These are phyloP conservation scores for Paramuricea clavata DNA, from an alignment of 92 coral and sea anemone genomes.

Conservation along the genomic window DNA sequence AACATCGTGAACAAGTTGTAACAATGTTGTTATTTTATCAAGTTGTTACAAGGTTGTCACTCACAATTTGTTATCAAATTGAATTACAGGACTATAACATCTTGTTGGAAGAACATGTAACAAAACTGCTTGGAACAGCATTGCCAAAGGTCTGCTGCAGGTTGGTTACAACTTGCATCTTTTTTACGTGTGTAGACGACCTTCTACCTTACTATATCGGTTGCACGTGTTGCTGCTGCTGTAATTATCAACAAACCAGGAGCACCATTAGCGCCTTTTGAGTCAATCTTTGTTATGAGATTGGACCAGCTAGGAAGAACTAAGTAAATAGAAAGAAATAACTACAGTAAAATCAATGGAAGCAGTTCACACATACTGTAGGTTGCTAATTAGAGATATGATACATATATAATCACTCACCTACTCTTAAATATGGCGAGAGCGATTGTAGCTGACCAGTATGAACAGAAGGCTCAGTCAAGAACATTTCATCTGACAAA, in stretches of 20 bases:
- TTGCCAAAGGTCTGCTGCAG: no score
- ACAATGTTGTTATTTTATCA: no score
- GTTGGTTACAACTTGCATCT: no score
- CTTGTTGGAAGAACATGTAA: no score
- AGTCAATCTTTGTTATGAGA: slow-evolving; percentile 72
- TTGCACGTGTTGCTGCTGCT: slow-evolving; percentile 88
- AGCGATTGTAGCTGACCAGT: slow-evolving; percentile 77
- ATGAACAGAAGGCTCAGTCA: slow-evolving; percentile 73
- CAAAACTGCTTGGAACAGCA: no score
- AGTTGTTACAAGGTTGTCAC: no score
- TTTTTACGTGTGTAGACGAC: no score
- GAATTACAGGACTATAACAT: no score
- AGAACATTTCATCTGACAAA: slow-evolving; percentile 75
- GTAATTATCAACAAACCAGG: slow-evolving; percentile 86
- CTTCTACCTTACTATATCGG: slow-evolving; percentile 83
- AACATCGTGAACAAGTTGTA: no score
- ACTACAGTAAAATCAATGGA: not conserved
- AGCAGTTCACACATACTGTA: no score
- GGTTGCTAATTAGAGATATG: no score
- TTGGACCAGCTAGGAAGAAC: slow-evolving; percentile 88
- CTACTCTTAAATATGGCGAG: slow-evolving; percentile 67
- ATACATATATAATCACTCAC: slow-evolving; percentile 49
- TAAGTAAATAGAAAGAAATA: not conserved
- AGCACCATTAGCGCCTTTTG: slow-evolving; percentile 74
- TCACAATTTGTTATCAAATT: no score